Evolutionary conservation across 64 coral and sea anemone genomes (phyloP), one percentile per base, ranked within the genome.

Genomic region (Hydrozoanthus tunicans): DNA sequence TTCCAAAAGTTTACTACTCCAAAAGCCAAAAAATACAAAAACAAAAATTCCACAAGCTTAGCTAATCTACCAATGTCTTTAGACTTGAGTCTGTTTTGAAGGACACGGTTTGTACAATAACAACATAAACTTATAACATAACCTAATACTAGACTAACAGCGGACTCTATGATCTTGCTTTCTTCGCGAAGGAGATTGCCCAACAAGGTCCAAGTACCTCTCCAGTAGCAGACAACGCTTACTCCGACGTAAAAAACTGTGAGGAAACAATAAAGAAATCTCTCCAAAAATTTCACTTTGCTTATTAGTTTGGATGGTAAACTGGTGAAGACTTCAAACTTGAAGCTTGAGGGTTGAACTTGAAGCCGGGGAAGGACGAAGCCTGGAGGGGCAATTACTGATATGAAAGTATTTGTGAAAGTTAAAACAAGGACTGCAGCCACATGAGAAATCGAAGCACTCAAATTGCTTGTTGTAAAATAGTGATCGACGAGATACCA

Each of bases 201-300:
- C 56, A 88, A 11, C 6, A 88, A 60, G 10, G 84, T 88, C 84
- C 84, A 88, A 32, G 84, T 88, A 5, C 84, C 84, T 75, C 84
- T 24, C 84, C 84, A 88, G 23, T 88, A 88, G 7, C 10, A 60
- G 3, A 88, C 27, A 9, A 73, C 3, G 23, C 84, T 56, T 26
- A 70, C 58, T 51, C 84, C 84, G 73, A 88, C 60, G 24, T 73
- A 1, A 27, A 59, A 56, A 73, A 73, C 68, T 14, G 84, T 88
- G 56, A 88, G 57, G 58, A 88, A 57, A 88, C 55, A 59, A 60
- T 70, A 27, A n/a, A 74, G n/a, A 9, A 83, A 14, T 5, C 3
- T 32, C 80, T 17, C 12, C 24, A 12, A 64, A 2, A 17, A 9
- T 61, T 65, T 88, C 10, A 24, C 59, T 59, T 7, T 6, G 24